phyloP scores from a whole-genome alignment of 1,140 invertebrate species.

The Drosophila suzukii region DNA sequence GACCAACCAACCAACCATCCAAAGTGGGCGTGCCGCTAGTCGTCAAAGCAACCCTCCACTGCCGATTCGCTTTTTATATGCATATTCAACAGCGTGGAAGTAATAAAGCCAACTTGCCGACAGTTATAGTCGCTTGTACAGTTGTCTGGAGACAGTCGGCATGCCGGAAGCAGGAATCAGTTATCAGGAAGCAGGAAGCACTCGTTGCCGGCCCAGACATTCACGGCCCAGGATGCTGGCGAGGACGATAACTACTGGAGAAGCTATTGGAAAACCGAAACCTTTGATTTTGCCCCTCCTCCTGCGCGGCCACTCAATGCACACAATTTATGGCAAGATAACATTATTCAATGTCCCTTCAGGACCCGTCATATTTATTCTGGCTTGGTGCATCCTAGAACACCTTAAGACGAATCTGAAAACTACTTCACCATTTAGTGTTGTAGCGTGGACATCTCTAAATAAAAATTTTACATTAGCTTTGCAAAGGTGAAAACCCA shows the following conservation, averaged over 20 bases:
- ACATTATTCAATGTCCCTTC: background rate
- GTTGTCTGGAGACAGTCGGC: slow-evolving; percentile 63
- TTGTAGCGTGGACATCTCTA: no score
- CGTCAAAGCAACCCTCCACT: slow-evolving; percentile 53
- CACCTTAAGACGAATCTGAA: no score
- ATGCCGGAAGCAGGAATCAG: slow-evolving; percentile 52
- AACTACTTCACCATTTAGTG: no score
- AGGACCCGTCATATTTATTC: no score
- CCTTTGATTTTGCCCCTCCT: slow-evolving; percentile 42
- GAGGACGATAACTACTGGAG: background rate
- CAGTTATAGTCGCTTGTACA: slow-evolving; percentile 72
- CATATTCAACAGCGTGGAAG: slow-evolving; percentile 82
- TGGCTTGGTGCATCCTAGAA: no score
- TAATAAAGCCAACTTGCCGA: slow-evolving; percentile 82
- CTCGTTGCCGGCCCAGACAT: slow-evolving; percentile 62
- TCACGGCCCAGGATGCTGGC: background rate
- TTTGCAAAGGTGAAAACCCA: no score
- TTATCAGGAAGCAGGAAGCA: slow-evolving; percentile 56
- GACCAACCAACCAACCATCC: background rate
- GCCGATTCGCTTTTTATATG: slow-evolving; percentile 47
- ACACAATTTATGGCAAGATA: slow-evolving; percentile 33
- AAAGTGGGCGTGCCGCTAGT: slow-evolving; percentile 40
- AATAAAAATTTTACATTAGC: no score
- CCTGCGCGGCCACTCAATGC: slow-evolving; percentile 22
- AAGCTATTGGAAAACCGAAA: slow-evolving; percentile 32